These are phyloP conservation scores for Andrena chrysosceles DNA, from an alignment of 2,888 invertebrate species.

Conservation along the genomic window DNA sequence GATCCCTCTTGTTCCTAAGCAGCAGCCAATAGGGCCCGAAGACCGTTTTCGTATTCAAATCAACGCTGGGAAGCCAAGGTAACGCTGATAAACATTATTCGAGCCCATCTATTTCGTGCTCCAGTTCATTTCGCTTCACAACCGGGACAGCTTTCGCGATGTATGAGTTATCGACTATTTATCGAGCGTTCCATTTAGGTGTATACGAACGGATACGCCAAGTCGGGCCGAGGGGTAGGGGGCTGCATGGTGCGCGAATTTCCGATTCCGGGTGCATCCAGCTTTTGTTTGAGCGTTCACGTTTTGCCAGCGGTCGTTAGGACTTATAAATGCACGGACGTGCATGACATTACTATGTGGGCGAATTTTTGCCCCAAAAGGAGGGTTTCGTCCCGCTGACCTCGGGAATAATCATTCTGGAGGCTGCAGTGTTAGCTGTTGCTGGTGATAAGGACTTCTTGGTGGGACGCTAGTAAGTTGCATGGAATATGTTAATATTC, in stretches of 20 bases:
- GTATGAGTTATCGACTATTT: slow-evolving; percentile 54
- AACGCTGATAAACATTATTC: slow-evolving; percentile 55
- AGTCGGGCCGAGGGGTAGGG: background rate
- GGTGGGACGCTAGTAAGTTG: too few species aligned
- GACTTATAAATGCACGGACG: slow-evolving; percentile 20
- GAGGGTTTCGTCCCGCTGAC: background rate
- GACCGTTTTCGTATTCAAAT: slow-evolving; percentile 59
- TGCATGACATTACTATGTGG: background rate
- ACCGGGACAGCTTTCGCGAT: slow-evolving; percentile 1
- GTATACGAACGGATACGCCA: slow-evolving; percentile 32
- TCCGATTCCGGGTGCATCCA: slow-evolving; percentile 26
- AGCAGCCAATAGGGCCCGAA: slow-evolving; percentile 35
- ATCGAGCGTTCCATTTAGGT: slow-evolving; percentile 53
- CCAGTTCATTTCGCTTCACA: slow-evolving; percentile 44
- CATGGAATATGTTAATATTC: too few species aligned
- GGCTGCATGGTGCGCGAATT: slow-evolving; percentile 10
- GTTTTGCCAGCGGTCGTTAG: slow-evolving; percentile 30
- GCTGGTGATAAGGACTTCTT: background rate
- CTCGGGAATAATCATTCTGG: background rate
- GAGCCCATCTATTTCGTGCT: slow-evolving; percentile 38
- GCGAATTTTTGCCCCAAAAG: background rate
- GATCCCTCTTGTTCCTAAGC: slow-evolving; percentile 49
- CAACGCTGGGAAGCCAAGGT: slow-evolving; percentile 23
- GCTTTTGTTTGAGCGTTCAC: slow-evolving; percentile 34
- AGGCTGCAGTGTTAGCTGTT: background rate